Evolutionary conservation across 1,140 invertebrate species (phyloP), one percentile per base, ranked within the genome.

Genomic region (Drosophila virilis): DNA sequence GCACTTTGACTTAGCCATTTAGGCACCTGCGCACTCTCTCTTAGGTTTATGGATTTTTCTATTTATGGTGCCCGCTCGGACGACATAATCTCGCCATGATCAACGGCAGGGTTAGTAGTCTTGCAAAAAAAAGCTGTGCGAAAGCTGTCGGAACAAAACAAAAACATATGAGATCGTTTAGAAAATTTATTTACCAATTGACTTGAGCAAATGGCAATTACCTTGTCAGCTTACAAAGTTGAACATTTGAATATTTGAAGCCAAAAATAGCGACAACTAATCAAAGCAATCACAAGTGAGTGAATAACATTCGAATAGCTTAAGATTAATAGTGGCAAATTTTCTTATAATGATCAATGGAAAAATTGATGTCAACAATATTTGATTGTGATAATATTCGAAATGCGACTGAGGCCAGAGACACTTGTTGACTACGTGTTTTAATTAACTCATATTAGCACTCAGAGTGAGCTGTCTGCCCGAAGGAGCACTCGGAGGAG

Each of bases 391-490:
- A 28, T 32, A 55, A 62, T 68, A 38, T 60, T 45, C 32, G n/a
- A n/a, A 46, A 43, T 43, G 4, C 46, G 9, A n/a, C n/a, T 55
- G 45, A 48, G 32, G n/a, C 38, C 62, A 69, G 46, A 67, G 51
- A 67, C 74, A 85, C 58, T 52, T 85, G 81, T 77, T 85, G 73
- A 68, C 77, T 67, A 42, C 48, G 40, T 55, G 57, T 43, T 61
- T 73, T 79, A 46, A 69, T 74, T 74, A 54, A 66, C 40, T 8
- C 22, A 48, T 48, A 79, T 79, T 76, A 80, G 33, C 48, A 64
- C 8, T 9, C 7, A 32, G 59, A 61, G 33, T 70, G 32, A 38
- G 12, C 17, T 33, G 45, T 1, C 40, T 28, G 46, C 45, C 28
- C 38, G 40, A 32, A 15, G 42, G 8, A 42, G 8, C 35, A 28